These are phyloP conservation scores for Vanessa atalanta DNA, from an alignment of 1,140 invertebrate genomes.

Conservation along the genomic window DNA sequence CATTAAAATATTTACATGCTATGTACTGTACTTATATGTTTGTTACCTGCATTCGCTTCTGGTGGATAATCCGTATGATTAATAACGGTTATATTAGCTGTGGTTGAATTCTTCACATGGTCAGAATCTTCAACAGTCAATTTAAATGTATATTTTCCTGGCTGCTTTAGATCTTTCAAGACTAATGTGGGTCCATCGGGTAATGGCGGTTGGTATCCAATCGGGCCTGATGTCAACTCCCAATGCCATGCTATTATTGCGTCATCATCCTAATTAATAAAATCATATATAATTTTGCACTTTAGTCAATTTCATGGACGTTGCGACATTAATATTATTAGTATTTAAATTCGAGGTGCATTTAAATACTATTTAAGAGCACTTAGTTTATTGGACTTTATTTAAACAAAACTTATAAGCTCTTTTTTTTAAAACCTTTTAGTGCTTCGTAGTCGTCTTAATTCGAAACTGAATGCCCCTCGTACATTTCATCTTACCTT, in stretches of 20 bases:
- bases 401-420: no score
- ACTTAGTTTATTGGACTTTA: no score
- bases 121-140: constrained; percentile 96
- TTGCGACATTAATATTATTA: no score
- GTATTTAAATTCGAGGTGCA: no score
- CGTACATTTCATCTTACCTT: constrained; percentile 57
- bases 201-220: constrained; percentile 90
- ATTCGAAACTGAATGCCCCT: no score
- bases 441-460: no score
- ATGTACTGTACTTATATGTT: no score
- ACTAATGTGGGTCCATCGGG: constrained; percentile 91
- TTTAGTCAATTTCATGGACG: no score
- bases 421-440: no score
- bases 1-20: no score
- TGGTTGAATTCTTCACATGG: constrained; percentile 91
- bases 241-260: constrained; percentile 93
- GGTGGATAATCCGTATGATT: constrained; percentile 97
- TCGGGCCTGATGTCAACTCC: constrained; percentile 93
- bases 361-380: no score
- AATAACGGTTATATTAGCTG: constrained; percentile 93
- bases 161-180: constrained; percentile 89
- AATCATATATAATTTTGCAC: neutral
- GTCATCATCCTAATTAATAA: constrained; percentile 85
- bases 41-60: constrained; percentile 90
- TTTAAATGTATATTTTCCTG: constrained; percentile 96